These are phyloP conservation scores for Platycnemis pennipes DNA, from an alignment of 2,888 invertebrate species.

Conservation along the genomic window DNA sequence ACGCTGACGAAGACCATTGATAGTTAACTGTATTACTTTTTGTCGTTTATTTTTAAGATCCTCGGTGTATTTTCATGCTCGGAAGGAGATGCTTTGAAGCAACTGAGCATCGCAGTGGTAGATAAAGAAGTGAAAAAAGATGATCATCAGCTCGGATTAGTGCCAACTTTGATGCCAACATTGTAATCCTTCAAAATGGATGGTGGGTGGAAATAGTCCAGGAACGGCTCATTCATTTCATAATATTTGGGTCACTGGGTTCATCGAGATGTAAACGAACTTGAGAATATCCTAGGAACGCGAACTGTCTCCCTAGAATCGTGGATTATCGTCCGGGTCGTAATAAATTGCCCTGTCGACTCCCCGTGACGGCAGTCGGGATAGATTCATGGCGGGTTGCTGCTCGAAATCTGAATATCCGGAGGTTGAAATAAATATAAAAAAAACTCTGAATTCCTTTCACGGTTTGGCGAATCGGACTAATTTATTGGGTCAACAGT, in stretches of 20 bases:
- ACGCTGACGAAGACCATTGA: too few relatives aligned
- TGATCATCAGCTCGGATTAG: not conserved
- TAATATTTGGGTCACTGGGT: not conserved
- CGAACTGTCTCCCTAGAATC: not conserved
- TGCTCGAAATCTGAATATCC: too few relatives aligned
- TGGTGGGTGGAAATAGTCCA: not conserved
- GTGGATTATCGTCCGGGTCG: not conserved
- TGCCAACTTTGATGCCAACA: not conserved
- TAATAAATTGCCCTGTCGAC: not conserved
- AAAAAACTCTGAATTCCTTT: not conserved
- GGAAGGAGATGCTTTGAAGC: not conserved
- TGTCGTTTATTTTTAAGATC: too few relatives aligned
- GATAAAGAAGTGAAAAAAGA: not conserved
- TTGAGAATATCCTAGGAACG: not conserved
- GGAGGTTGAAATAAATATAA: not conserved
- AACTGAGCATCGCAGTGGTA: not conserved
- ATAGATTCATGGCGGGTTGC: conserved; percentile 16
- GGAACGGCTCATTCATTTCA: not conserved
- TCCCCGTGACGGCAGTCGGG: not conserved
- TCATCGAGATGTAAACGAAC: not conserved
- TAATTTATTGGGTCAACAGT: conserved; percentile 63
- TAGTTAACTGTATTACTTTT: too few relatives aligned
- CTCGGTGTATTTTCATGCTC: too few relatives aligned
- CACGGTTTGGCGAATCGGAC: conserved; percentile 16
- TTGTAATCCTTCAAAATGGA: not conserved